Evolutionary conservation across 2,888 invertebrate genomes (phyloP), one percentile per base, ranked within the genome.

Genomic region (Ethmia dodecea): DNA sequence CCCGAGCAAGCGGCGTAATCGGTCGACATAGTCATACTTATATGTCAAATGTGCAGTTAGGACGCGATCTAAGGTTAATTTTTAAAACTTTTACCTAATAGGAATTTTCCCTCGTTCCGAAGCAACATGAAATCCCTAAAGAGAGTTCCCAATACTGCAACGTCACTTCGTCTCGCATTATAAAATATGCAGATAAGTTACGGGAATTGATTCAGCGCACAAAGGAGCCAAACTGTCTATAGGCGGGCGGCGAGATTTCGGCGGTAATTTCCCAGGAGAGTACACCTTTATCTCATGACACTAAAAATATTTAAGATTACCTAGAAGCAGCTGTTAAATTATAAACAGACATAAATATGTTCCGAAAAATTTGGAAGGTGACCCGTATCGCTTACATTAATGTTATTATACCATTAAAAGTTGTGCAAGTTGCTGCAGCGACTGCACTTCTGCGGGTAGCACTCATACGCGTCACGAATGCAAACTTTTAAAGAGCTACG

Each of bases 111-210:
- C 40, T 37, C 40, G 42, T 47, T 49, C 45, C 47, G 40, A 55
- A 62, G 60, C 55, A 58, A 52, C 59, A 55, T 59, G 47, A 59
- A 61, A 51, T 64, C 67, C 66, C 70, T 49, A 49, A 58, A 61
- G 65, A 58, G 60, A 56, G 59, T 26, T 57, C 49, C 51, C 60
- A 57, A 60, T 60, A 60, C 56, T 70, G 70, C 67, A 69, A 51
- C 70, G 67, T 71, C 72, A 70, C 72, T 72, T 67, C 72, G 70
- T 62, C 68, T 77, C 72, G 68, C 69, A 63, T 77, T 79, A 79
- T 84, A 79, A 83, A 83, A 81, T 81, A 83, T 84, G 83, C 76
- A 84, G 74, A 83, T 80, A 80, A 76, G 81, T 80, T 75, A 78
- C 73, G 79, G 81, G 83, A 81, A 84, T 84, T 83, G 83, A 84